Evolutionary conservation across 1,140 invertebrate species (phyloP), one percentile per base, ranked within the genome.

Genomic region (Drosophila bocqueti): DNA sequence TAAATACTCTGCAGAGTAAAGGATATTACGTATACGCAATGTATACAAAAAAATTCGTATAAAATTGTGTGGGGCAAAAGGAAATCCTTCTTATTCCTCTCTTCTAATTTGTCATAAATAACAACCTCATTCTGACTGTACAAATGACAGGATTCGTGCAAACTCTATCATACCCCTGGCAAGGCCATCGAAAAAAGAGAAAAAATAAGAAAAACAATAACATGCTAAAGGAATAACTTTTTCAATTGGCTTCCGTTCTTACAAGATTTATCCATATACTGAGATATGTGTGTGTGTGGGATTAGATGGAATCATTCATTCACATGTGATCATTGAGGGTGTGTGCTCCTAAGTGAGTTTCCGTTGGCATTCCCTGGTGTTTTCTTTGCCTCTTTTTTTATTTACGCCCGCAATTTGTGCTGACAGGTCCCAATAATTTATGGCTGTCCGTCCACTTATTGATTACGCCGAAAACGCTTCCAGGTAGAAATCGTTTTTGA

Each of bases 391-490:
- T 57, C 10, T 59, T 61, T 54, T 71, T 77, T 75, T 85, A 82
- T 86, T 73, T 86, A 75, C 65, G 67, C 45, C 59, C 40, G 63
- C 79, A 50, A 81, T 75, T 81, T 74, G 62, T 61, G 82, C 69
- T 81, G 84, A 90, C 84, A 87, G 84, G 55, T 78, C 34, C 66
- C 69, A 81, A 89, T 83, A 89, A 89, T 89, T 87, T 87, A 87
- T 87, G 85, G 69, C 52, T 31, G 54, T 60, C 68, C 26, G n/a
- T 74, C 65, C 84, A 84, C 85, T 87, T 89, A 87, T 87, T 87
- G 84, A 87, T 87, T 87, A 84, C 50, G 71, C 24, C 54, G 21
- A 8, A 43, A 50, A n/a, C 54, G 29, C 45, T 60, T 31, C 36
- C 42, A 79, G 75, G 80, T 82, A 63, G 68, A 52, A 43, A 34